These are phyloP conservation scores for Henicopernis longicauda DNA, from an alignment of 2,113 vertebrate genomes.

Conservation along the genomic window DNA sequence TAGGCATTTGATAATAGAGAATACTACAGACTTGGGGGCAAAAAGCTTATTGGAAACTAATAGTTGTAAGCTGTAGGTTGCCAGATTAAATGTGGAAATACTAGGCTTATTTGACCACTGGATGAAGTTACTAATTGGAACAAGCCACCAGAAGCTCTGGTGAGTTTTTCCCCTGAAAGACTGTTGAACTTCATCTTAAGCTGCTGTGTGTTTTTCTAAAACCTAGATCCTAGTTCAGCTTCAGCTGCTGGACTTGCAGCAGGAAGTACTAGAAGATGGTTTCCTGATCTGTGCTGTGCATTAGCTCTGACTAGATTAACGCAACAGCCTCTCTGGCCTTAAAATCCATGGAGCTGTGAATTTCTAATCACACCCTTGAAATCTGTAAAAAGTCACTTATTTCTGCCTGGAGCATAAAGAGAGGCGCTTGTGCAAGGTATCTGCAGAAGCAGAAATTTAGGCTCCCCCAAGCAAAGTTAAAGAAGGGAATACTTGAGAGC, in stretches of 20 bases:
- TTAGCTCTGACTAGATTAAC: not conserved
- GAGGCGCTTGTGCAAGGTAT: not conserved
- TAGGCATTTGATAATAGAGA: not conserved
- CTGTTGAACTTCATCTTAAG: not conserved
- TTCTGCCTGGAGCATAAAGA: not conserved
- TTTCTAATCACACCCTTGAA: not conserved
- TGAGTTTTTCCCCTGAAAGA: not conserved
- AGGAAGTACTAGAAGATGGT: not conserved
- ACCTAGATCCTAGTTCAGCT: not conserved
- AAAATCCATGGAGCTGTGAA: not conserved
- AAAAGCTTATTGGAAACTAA: not conserved
- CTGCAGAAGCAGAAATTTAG: not conserved
- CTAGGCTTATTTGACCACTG: not conserved
- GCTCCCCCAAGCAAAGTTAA: not conserved
- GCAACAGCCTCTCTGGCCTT: not conserved
- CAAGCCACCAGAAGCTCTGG: not conserved
- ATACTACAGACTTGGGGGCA: not conserved
- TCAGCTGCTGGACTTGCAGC: not conserved
- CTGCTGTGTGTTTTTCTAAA: not conserved
- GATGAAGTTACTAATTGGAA: not conserved
- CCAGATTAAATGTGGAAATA: not conserved
- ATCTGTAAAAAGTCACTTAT: not conserved
- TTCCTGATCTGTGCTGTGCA: fast-evolving
- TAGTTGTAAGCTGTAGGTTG: not conserved
- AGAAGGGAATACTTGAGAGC: not conserved